A percentile compares a stretch with the other conserved stretches of the same genome.
Evolutionary conservation across 2,797 vertebrate genomes (phyloP).

Genomic region (Urocyon cinereoargenteus): DNA sequence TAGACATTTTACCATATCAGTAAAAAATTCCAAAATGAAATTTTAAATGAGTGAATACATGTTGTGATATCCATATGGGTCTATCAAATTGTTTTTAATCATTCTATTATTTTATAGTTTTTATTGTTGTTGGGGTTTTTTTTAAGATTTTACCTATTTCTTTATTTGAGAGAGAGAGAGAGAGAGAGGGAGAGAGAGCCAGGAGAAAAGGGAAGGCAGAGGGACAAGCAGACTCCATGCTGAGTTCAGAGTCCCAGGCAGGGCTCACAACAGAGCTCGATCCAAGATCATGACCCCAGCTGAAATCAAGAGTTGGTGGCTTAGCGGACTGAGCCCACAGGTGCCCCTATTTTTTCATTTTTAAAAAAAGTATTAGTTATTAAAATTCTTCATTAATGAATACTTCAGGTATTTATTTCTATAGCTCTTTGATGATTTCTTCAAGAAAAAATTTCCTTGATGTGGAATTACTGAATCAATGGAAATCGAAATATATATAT

Average conservation of each 20-base stretch:
- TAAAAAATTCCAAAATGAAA: neutral
- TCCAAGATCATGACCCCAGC: too few species aligned
- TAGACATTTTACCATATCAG: neutral
- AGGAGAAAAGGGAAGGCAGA: too few species aligned
- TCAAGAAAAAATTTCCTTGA: neutral
- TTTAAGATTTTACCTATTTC: too few species aligned
- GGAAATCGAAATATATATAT: neutral
- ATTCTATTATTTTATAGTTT: neutral
- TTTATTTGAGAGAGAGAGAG: too few species aligned
- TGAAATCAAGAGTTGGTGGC: too few species aligned
- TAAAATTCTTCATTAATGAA: neutral
- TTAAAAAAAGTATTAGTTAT: neutral
- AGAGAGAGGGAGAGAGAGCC: too few species aligned
- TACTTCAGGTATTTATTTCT: neutral
- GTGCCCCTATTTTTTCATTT: too few species aligned
- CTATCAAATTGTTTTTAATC: neutral
- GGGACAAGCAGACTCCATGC: too few species aligned
- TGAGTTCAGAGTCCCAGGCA: too few species aligned
- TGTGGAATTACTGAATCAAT: neutral
- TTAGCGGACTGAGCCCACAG: too few species aligned
- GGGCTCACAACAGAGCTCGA: too few species aligned
- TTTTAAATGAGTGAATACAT: conserved; percentile 35
- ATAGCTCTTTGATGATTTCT: neutral
- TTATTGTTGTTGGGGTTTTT: neutral
- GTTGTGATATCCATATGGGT: neutral